Evolutionary conservation across 2,888 invertebrate genomes (phyloP).

Genomic region (Ophion obscuratus): DNA sequence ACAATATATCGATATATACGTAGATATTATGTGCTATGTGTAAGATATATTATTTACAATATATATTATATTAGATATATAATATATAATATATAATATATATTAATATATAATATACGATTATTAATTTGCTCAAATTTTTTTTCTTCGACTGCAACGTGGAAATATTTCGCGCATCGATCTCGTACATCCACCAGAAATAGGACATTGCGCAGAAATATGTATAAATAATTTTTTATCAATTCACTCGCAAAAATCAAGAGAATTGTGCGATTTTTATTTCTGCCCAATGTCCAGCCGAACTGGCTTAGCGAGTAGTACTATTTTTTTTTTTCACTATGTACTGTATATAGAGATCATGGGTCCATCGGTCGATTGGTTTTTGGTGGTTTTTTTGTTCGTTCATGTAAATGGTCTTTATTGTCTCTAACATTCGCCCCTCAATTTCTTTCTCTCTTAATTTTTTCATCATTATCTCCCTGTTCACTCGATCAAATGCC

Average conservation of each 20-base stretch:
- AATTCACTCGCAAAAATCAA: not conserved
- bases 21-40: too few relatives aligned
- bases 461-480: too few relatives aligned
- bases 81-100: too few relatives aligned
- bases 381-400: constrained; percentile 73
- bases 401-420: too few relatives aligned
- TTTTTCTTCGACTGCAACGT: not conserved
- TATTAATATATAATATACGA: too few relatives aligned
- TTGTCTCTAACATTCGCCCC: too few relatives aligned
- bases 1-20: too few relatives aligned
- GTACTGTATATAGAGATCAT: constrained; percentile 78
- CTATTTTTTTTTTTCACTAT: constrained; percentile 68
- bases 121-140: not conserved
- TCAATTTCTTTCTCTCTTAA: too few relatives aligned
- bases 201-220: constrained; percentile 58
- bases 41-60: too few relatives aligned
- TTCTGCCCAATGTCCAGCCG: constrained; percentile 66
- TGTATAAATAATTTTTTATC: not conserved
- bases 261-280: constrained; percentile 17
- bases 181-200: constrained; percentile 56
- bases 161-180: not conserved
- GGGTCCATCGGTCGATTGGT: constrained; percentile 76
- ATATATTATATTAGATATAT: too few relatives aligned
- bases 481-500: too few relatives aligned
- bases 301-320: constrained; percentile 73